Evolutionary conservation across 2,113 vertebrate genomes (phyloP), one percentile per base, ranked within the genome.

Genomic region (Dascyllus trimaculatus): DNA sequence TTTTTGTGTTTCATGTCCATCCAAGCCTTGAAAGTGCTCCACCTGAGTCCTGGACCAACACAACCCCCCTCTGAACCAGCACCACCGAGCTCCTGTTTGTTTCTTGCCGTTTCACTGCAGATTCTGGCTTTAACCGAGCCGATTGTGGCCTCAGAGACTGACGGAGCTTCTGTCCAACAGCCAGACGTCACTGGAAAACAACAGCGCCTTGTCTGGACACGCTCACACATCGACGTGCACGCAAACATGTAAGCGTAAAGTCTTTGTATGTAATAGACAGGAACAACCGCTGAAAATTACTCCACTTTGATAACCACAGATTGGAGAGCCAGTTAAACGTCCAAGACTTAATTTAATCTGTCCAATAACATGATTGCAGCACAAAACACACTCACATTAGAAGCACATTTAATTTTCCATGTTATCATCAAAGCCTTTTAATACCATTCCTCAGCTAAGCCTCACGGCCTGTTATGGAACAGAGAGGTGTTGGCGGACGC

Each of bases 401-500:
- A 78, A 70, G 45, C 67, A 53, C 59, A 72, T 91, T 86, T 80
- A 3, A 86, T 83, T 88, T 84, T 85, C 88, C 85, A 74, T 77
- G 56, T 87, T 81, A 81, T 87, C 70, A 18, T 73, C 29, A 38
- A 71, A 75, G 60, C 32, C 15, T 73, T 81, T 85, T 82, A 78
- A 88, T 80, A 46, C 78, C 51, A 10, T n/a, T 60, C 46, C 56
- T 75, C 22, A 0, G 48, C 58, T 61, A 15, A 84, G 61, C 69
- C 74, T 74, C 0, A 40, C 66, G 59, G 67, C 71, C 64, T 71
- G 40, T 32, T 46, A 10, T n/a, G 71, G 59, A 60, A 78, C 66
- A 24, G 58, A 66, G 68, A 76, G 62, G 83, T 78, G 81, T 43
- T 52, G 72, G 35, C 64, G 70, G 60, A 64, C 65, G 9, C 46